phyloP scores from a whole-genome alignment of 2,797 vertebrate genomes.

The Arnoldichthys spilopterus region DNA sequence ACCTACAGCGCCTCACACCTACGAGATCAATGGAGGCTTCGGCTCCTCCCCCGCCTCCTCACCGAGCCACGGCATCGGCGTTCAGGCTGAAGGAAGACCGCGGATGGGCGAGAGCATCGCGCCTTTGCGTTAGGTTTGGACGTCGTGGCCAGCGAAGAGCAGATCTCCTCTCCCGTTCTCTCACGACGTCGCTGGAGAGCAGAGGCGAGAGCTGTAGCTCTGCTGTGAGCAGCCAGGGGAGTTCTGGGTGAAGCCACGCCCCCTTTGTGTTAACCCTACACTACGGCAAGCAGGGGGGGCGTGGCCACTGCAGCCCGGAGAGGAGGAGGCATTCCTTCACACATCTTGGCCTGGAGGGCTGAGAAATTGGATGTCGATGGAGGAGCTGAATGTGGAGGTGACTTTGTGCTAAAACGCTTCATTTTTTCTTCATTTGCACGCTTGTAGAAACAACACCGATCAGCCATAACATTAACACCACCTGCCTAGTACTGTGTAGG shows the following conservation, averaged over 20 bases:
- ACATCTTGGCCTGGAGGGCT: neutral
- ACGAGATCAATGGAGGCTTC: too few relatives aligned
- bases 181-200: neutral
- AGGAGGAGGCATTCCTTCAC: conserved; percentile 30
- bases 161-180: neutral
- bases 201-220: conserved; percentile 40
- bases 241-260: conserved; percentile 67
- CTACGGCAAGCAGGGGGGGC: conserved; percentile 34
- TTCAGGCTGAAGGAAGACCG: too few relatives aligned
- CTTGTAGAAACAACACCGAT: too few relatives aligned
- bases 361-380: neutral
- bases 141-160: neutral
- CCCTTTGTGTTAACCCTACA: conserved; percentile 72
- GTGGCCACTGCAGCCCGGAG: neutral
- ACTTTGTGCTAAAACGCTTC: too few relatives aligned
- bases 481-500: too few relatives aligned
- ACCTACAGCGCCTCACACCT: too few relatives aligned
- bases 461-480: too few relatives aligned
- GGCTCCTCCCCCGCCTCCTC: too few relatives aligned
- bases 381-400: neutral
- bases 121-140: too few relatives aligned
- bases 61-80: too few relatives aligned
- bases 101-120: too few relatives aligned
- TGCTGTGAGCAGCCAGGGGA: conserved; percentile 61
- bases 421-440: too few relatives aligned